These are phyloP conservation scores for Puffinus mauretanicus DNA, from an alignment of 2,113 vertebrate genomes.

Conservation along the genomic window DNA sequence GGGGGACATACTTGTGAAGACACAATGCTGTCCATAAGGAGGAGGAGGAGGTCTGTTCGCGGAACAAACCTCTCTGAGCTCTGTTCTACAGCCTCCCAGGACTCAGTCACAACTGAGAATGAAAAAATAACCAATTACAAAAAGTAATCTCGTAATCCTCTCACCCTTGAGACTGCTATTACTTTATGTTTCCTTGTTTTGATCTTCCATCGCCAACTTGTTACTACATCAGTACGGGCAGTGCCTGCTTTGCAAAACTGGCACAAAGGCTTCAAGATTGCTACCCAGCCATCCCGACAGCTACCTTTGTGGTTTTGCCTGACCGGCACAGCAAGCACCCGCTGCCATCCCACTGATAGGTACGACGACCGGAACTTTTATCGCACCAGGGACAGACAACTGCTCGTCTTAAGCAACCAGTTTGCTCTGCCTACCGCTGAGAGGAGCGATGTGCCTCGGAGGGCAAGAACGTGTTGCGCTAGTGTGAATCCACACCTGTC, in stretches of 20 bases:
- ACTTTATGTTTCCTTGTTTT: not conserved
- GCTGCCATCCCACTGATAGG: not conserved
- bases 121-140: not conserved
- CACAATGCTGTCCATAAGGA: not conserved
- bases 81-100: not conserved
- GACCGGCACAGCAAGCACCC: accelerated
- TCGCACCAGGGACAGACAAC: not conserved
- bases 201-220: not conserved
- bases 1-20: not conserved
- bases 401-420: not conserved
- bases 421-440: not conserved
- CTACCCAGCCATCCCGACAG: not conserved
- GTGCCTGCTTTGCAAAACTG: not conserved
- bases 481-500: not conserved
- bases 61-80: not conserved
- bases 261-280: not conserved
- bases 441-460: not conserved
- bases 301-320: not conserved
- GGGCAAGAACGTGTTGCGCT: not conserved
- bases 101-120: not conserved
- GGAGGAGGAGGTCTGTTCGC: not conserved
- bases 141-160: not conserved
- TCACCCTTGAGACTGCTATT: not conserved
- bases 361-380: not conserved
- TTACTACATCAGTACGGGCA: not conserved